These are phyloP conservation scores for Asobara japonica DNA, from an alignment of 1,140 invertebrate species.

Conservation along the genomic window DNA sequence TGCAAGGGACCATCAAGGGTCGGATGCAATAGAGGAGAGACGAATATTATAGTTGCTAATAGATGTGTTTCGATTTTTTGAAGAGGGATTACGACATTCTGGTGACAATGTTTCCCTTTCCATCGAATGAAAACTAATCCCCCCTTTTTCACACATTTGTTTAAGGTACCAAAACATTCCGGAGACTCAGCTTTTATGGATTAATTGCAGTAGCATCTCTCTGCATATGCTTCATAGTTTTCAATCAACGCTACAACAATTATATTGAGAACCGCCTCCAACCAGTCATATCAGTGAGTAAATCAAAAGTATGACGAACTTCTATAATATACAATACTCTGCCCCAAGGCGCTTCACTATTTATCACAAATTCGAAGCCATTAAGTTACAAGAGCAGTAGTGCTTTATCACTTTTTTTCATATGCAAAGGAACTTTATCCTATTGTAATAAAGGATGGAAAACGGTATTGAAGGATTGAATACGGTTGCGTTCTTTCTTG, in stretches of 20 bases:
- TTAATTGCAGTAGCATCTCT: conserved; percentile 59
- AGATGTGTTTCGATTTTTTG: too few species aligned
- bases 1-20: too few species aligned
- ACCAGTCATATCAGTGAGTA: conserved; percentile 60
- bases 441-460: too few species aligned
- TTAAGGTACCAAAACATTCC: conserved; percentile 55
- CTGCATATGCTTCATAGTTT: conserved; percentile 62
- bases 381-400: too few species aligned
- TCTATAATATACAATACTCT: not conserved
- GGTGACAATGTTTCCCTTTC: not conserved
- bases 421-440: too few species aligned
- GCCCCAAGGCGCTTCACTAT: not conserved
- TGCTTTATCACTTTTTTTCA: too few species aligned
- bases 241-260: conserved; percentile 62
- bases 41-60: too few species aligned
- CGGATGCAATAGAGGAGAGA: too few species aligned
- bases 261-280: conserved; percentile 61
- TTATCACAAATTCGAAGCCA: not conserved
- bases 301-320: conserved; percentile 42
- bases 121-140: not conserved
- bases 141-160: not conserved
- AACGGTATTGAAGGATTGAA: too few species aligned
- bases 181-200: conserved; percentile 60
- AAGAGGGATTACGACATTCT: not conserved
- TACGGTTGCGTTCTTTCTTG: too few species aligned